Base-by-base conservation (phyloP, 2,113 vertebrate species). In the Pontoporia blainvillei region DNA sequence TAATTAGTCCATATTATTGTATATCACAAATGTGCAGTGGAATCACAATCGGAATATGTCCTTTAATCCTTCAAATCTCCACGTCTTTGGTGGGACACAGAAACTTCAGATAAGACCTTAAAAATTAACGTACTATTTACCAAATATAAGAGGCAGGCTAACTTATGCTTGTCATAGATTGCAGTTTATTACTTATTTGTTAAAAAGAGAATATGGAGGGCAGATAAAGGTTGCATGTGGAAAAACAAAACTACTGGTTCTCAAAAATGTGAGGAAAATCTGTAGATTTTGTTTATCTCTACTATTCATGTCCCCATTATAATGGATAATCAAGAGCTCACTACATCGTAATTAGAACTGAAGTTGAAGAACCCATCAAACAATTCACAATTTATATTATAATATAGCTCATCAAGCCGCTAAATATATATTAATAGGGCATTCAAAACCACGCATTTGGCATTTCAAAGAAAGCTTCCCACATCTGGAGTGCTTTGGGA, bases 321-420 rank as follows among this genome's bases (percentile, higher is more conserved):
- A 97, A 97, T 96, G 75, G 71, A 71, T 95, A 96, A 98, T 97
- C 96, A 98, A 97, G 86, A 94, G 59, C 44, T 94, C 91, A 86
- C 95, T 97, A 96, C 31, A 67, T 64, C 90, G 36, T 92, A 97
- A 97, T 98, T 97, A 97, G 39, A 87, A 93, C 34, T 92, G 78
- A 94, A 94, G 91, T 67, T 96, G 88, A 94, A 96, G 31, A 97
- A 62, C 39, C 78, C 17, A 88, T 49, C 15, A 93, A 94, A 96
- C 82, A 96, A 96, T 95, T 96, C 91, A 97, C 96, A 97, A 96
- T 97, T 98, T 97, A 86, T 86, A 61, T 94, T 95, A 97, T 95
- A 98, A 96, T 94, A 94, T 95, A 95, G 89, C 95, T 97, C 95
- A 98, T 96, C 94, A 98, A 86, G 64, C 71, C 84, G 92, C 71